Evolutionary conservation across 2,113 vertebrate genomes (phyloP).

Genomic region (Ptilorrhoa leucosticta): DNA sequence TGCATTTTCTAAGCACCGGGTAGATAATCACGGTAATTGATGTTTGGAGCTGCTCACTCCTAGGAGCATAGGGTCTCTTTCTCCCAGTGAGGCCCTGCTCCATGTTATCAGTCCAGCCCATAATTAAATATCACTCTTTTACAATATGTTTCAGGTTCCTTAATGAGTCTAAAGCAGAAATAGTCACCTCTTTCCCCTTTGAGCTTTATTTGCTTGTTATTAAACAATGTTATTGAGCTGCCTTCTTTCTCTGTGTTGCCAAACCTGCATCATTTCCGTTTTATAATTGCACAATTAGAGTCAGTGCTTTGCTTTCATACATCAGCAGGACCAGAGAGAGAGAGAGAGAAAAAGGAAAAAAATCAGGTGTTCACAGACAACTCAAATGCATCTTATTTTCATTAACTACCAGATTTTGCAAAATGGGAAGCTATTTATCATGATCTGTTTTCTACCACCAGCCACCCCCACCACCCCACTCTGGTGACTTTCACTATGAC

Average conservation of each 20-base stretch:
- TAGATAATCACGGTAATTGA: constrained; percentile 85
- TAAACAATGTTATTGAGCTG: constrained; percentile 85
- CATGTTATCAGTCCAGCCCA: constrained; percentile 80
- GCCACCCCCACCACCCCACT: constrained; percentile 78
- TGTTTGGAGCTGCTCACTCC: constrained; percentile 77
- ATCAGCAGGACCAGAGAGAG: constrained; percentile 83
- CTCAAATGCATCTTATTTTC: constrained; percentile 84
- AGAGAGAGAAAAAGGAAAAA: constrained; percentile 33
- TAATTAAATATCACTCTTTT: constrained; percentile 87
- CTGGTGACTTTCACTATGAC: constrained; percentile 90
- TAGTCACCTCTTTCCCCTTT: constrained; percentile 80
- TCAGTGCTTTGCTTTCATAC: constrained; percentile 90
- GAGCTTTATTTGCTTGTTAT: constrained; percentile 86
- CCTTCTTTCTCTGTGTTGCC: constrained; percentile 81
- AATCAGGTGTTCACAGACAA: constrained; percentile 75
- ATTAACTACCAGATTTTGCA: constrained; percentile 94
- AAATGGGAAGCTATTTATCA: constrained; percentile 96
- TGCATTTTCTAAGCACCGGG: constrained; percentile 74
- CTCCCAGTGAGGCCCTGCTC: constrained; percentile 79
- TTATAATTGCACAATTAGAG: constrained; percentile 99
- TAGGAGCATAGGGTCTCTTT: constrained; percentile 79
- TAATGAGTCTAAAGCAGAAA: constrained; percentile 86
- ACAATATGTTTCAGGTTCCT: constrained; percentile 82
- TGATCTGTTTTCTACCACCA: constrained; percentile 90
- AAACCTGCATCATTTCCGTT: constrained; percentile 90